Evolutionary conservation across 2,797 vertebrate genomes (phyloP).

Genomic region (Sebastes nivosus): DNA sequence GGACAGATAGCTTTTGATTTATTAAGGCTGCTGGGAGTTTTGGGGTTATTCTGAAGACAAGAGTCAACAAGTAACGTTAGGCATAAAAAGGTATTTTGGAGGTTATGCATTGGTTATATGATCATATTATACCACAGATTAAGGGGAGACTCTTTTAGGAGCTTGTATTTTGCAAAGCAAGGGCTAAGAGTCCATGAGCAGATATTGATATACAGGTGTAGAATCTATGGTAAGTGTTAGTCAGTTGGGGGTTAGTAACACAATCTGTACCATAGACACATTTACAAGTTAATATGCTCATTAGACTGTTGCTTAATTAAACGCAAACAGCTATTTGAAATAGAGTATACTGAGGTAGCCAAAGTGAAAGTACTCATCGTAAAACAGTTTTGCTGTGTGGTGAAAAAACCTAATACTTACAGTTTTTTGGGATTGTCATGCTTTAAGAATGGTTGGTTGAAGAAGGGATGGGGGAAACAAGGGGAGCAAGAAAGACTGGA

Average conservation of each 20-base stretch:
- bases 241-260: not conserved
- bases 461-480: not conserved
- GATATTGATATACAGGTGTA: not conserved
- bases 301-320: not conserved
- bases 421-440: not conserved
- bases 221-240: not conserved
- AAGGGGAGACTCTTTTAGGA: not conserved
- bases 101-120: not conserved
- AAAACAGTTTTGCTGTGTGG: not conserved
- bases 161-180: not conserved
- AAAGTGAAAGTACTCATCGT: not conserved
- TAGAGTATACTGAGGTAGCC: not conserved
- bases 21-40: not conserved
- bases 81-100: not conserved
- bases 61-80: constrained; percentile 22
- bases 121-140: not conserved
- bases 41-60: not conserved
- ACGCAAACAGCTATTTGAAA: not conserved
- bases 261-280: not conserved
- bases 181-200: not conserved
- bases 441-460: too few relatives aligned
- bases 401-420: not conserved
- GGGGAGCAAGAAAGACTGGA: not conserved
- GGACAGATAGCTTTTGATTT: not conserved
- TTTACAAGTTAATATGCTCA: not conserved